Evolutionary conservation across 2,113 vertebrate genomes (phyloP).

Genomic region (Forbesichthys papilliferus): DNA sequence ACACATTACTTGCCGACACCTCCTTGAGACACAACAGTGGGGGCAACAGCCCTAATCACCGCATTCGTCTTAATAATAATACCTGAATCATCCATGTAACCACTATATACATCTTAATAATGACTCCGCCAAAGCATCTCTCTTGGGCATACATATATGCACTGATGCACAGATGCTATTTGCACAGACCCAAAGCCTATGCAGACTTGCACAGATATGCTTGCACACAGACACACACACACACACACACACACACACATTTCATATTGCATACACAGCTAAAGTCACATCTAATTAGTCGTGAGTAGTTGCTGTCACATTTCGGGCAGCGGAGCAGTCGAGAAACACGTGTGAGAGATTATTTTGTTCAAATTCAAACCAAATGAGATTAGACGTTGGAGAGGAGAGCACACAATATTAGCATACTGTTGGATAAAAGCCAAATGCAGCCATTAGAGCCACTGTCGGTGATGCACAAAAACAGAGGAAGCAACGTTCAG

Average conservation of each 20-base stretch:
- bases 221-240: neutral
- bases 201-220: neutral
- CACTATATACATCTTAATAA: constrained; percentile 70
- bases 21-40: constrained; percentile 42
- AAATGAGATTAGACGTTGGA: neutral
- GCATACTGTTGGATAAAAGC: constrained; percentile 29
- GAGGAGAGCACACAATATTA: neutral
- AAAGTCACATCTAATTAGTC: neutral
- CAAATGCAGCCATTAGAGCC: constrained; percentile 9
- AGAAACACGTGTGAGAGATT: constrained; percentile 6
- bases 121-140: constrained; percentile 41
- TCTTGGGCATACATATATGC: too few species aligned
- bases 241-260: constrained; percentile 9
- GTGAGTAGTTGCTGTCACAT: too few species aligned
- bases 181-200: neutral
- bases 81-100: constrained; percentile 68
- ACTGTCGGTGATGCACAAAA: constrained; percentile 39
- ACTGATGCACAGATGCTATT: constrained; percentile 1
- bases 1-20: constrained; percentile 42
- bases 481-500: constrained; percentile 34
- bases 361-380: neutral
- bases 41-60: constrained; percentile 65
- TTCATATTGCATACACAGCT: neutral
- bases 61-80: constrained; percentile 73
- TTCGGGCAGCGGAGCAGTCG: too few species aligned